Evolutionary conservation across 2,113 vertebrate species (phyloP).

Genomic region (Megaceryle maxima): DNA sequence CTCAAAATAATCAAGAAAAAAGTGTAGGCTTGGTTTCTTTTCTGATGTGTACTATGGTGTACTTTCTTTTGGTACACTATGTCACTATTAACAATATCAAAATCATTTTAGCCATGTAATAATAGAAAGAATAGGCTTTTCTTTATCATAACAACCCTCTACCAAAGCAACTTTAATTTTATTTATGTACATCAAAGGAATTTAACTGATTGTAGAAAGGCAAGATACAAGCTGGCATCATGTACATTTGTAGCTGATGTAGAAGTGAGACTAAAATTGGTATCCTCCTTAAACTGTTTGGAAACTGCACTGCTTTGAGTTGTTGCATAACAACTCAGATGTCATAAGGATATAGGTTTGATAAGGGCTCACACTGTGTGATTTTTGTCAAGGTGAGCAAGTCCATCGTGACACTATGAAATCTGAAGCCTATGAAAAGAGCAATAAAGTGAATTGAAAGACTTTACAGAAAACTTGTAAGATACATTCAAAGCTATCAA

Average conservation of each 20-base stretch:
- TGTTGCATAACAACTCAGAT: neutral
- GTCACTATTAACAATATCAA: neutral
- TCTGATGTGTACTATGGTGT: rapidly evolving
- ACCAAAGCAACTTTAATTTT: neutral
- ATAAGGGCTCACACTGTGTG: neutral
- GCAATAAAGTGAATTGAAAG: neutral
- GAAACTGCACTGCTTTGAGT: neutral
- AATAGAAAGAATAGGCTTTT: neutral
- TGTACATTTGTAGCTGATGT: neutral
- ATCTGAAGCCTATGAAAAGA: neutral
- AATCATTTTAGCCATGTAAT: neutral
- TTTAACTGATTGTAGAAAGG: neutral
- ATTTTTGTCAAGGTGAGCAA: neutral
- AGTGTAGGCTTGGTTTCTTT: neutral
- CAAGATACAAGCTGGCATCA: neutral
- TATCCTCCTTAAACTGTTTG: neutral
- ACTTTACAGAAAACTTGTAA: neutral
- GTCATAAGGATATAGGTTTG: neutral
- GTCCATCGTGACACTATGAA: neutral
- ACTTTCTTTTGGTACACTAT: neutral
- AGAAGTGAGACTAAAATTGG: neutral
- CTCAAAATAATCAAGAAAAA: neutral
- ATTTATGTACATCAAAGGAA: neutral
- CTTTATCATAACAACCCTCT: neutral
- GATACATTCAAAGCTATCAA: neutral